Evolutionary conservation across 1,140 invertebrate species (phyloP).

Genomic region (Pseudomyrmex gracilis): DNA sequence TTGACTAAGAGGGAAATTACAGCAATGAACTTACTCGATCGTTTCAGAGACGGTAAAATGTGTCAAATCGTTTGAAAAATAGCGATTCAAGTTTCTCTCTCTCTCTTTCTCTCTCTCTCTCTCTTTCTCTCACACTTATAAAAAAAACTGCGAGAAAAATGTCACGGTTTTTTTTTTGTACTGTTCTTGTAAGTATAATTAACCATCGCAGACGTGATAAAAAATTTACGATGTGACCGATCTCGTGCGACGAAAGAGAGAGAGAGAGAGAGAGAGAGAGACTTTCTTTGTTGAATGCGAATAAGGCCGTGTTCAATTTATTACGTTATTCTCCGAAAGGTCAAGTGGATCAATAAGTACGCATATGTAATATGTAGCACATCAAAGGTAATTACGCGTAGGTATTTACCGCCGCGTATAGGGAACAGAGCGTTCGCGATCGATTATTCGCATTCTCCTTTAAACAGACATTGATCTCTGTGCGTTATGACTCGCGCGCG

Average conservation of each 20-base stretch:
- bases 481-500: slow-evolving; percentile 23
- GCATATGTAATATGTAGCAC: slow-evolving; percentile 50
- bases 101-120: too few relatives aligned
- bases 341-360: slow-evolving; percentile 59
- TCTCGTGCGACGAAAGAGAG: too few relatives aligned
- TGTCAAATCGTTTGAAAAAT: slow-evolving; percentile 35
- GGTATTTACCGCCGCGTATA: slow-evolving; percentile 59
- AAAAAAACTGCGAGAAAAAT: too few relatives aligned
- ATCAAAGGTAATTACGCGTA: slow-evolving; percentile 69
- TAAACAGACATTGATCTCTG: slow-evolving; percentile 66
- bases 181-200: slow-evolving; percentile 22
- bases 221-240: not conserved
- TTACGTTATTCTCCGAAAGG: slow-evolving; percentile 42
- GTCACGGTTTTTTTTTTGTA: not conserved
- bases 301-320: slow-evolving; percentile 53
- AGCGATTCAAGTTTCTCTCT: not conserved
- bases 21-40: slow-evolving; percentile 51
- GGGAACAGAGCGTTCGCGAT: slow-evolving; percentile 55
- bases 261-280: too few relatives aligned
- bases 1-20: slow-evolving; percentile 44
- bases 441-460: slow-evolving; percentile 67
- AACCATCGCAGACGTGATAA: not conserved
- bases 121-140: too few relatives aligned
- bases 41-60: slow-evolving; percentile 12
- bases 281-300: slow-evolving; percentile 13